Base-by-base conservation (phyloP, 1,140 invertebrate species). In the Zaprionus tsacasi region DNA sequence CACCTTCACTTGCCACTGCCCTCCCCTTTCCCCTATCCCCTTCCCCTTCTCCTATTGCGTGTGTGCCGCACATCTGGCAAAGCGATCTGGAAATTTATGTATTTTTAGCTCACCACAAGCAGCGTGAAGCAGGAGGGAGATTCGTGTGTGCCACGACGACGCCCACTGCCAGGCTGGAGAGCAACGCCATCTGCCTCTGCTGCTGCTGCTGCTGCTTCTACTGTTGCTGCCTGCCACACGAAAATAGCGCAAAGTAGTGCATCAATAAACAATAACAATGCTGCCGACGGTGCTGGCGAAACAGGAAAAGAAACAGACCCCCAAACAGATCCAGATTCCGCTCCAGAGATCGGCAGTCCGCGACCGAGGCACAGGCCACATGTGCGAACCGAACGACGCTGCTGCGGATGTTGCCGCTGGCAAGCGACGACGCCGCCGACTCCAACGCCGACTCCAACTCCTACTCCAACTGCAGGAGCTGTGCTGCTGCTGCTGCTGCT, bases 211-310 rank as follows among this genome's bases (percentile, higher is more conserved):
- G 64, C 69, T 58, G 21, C 2, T 21, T 1, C 21, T n/a, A n/a
- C 21, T 55, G 52, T 27, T 64, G 76, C 65, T 64, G 76, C 65
- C 38, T 79, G 82, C 82, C 78, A 76, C 83, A 88, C 85, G 75
- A 89, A 88, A 88, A 88, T 89, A 89, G 85, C 85, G 85, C 83
- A 88, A 89, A 89, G 85, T 89, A 90, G 85, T 89, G 81, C 85
- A 89, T 89, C 85, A 89, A 89, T 89, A 89, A 89, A 89, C 86
- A 89, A 89, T 89, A 89, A 89, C 85, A 89, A 89, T 82, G 82
- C 79, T 66, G 81, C 81, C 71, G 70, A 27, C 61, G 67, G 27
- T 67, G 65, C 52, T 56, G 63, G 40, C 66, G 67, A 90, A 81
- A 81, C 81, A 81, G 81, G 81, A 89, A 83, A 85, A 75, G 66